Base-by-base conservation (phyloP, 2,113 vertebrate species). In the Tychaedon coryphoeus region DNA sequence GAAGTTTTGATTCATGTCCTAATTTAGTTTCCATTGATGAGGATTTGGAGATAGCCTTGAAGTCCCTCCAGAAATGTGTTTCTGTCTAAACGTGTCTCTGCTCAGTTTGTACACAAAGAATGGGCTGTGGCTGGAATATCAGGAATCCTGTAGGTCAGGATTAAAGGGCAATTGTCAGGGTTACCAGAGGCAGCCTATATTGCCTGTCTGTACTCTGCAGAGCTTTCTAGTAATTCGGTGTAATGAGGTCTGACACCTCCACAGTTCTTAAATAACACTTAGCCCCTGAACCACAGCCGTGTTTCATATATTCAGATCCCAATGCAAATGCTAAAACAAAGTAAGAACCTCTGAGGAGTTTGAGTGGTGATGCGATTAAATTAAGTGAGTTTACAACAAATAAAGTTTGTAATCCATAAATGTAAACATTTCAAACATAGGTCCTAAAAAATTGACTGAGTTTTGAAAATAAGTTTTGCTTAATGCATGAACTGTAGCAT, bases 61-160 rank as follows among this genome's bases (percentile, higher is more conserved):
- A 95, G 92, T 79, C 77, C 50, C 7, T 71, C 70, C 61, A 92
- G 78, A 80, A 91, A 76, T 79, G 62, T 78, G 53, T 22, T 90
- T 86, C 80, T 81, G 29, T 87, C 26, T 36, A 65, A 91, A 86
- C 66, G 69, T 86, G 25, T 42, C 33, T 70, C 92, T 75, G 45
- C 62, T 82, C 51, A 65, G 80, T 88, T 48, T 95, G 94, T 57
- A 45, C 2, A 34, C 66, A 88, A 81, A 95, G 81, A 93, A 90
- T n/a, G 60, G 84, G 47, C 69, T 56, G 33, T 60, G 94, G 90
- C 88, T 94, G 93, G 94, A 97, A 93, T 88, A 97, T 88, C 81
- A 96, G 92, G 96, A 97, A 97, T 97, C 83, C 77, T 65, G 80
- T 57, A 97, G 92, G 95, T 97, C 95, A 97, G 93, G 81, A 90